Conservation (phyloP, 2,888 invertebrate genomes). For the Teleogryllus oceanicus region DNA sequence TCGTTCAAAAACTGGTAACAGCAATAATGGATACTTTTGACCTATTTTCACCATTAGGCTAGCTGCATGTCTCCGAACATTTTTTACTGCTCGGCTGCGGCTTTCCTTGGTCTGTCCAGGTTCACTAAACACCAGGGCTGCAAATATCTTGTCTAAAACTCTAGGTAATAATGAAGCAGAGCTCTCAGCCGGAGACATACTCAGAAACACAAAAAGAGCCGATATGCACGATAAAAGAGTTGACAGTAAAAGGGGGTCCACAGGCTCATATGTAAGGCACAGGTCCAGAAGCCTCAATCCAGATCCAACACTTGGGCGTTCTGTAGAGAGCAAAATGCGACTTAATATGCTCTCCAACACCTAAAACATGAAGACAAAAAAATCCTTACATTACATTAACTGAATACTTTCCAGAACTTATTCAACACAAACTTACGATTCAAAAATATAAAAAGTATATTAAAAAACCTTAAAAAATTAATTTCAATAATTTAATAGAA, state of each 20-base stretch:
- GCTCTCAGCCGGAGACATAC: conserved; percentile 66
- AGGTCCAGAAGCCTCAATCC: conserved; percentile 75
- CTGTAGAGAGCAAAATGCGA: conserved; percentile 63
- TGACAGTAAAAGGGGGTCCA: conserved; percentile 77
- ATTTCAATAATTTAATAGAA: too few species aligned
- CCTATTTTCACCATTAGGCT: conserved; percentile 86
- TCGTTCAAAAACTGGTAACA: conserved; percentile 82
- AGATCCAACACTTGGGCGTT: conserved; percentile 69
- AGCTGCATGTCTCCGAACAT: conserved; percentile 83
- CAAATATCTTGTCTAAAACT: conserved; percentile 85
- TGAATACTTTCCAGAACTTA: too few species aligned
- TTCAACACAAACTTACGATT: too few species aligned
- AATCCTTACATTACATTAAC: too few species aligned
- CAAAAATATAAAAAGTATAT: too few species aligned
- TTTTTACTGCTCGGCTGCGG: conserved; percentile 72
- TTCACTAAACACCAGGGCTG: conserved; percentile 70
- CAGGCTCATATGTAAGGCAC: conserved; percentile 71
- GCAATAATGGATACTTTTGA: conserved; percentile 77
- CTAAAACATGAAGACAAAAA: conserved; percentile 43
- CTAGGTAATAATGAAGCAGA: conserved; percentile 61
- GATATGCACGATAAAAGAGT: conserved; percentile 87
- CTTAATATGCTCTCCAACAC: conserved; percentile 80
- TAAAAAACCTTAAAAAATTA: too few species aligned
- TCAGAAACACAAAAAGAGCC: conserved; percentile 84
- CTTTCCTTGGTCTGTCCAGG: conserved; percentile 64